These are phyloP conservation scores for Echinops telfairi DNA, from an alignment of 2,113 vertebrate species.

Conservation along the genomic window DNA sequence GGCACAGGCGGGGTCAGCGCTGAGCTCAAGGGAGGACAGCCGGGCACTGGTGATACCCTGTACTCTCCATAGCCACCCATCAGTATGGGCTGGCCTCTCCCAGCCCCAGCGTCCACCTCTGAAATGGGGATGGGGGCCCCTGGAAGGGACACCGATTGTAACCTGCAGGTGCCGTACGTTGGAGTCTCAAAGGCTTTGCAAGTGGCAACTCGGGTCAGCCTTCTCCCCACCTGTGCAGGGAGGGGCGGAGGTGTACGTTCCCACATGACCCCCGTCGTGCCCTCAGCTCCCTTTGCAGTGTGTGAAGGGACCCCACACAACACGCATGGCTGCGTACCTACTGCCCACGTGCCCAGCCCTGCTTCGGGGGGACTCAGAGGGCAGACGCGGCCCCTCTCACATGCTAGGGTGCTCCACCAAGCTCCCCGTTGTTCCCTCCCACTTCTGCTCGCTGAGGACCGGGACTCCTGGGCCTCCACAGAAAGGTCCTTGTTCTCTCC, in stretches of 20 bases:
- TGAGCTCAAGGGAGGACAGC: neutral
- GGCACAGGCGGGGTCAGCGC: rapidly evolving
- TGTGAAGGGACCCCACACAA: too few species aligned
- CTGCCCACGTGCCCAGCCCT: too few species aligned
- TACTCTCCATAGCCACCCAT: neutral
- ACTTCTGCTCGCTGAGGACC: neutral
- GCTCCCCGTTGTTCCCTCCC: too few species aligned
- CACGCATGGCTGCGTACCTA: neutral
- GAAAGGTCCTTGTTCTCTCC: neutral
- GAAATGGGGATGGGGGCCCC: neutral
- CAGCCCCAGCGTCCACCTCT: neutral
- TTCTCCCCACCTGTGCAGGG: neutral
- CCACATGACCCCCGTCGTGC: neutral
- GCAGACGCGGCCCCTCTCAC: neutral
- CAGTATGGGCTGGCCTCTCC: neutral
- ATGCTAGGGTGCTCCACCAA: neutral
- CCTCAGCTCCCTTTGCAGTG: too few species aligned
- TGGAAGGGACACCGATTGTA: neutral
- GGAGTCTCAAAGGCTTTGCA: neutral
- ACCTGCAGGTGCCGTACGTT: neutral
- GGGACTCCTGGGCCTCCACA: neutral
- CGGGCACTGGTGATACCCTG: neutral
- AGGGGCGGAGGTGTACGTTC: neutral
- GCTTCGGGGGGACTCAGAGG: rapidly evolving
- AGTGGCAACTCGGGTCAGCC: neutral